Percentiles rank a stretch among this genome's conserved stretches.
Evolutionary conservation across 2,888 invertebrate genomes (phyloP).

Genomic region (Charanyca ferruginea): DNA sequence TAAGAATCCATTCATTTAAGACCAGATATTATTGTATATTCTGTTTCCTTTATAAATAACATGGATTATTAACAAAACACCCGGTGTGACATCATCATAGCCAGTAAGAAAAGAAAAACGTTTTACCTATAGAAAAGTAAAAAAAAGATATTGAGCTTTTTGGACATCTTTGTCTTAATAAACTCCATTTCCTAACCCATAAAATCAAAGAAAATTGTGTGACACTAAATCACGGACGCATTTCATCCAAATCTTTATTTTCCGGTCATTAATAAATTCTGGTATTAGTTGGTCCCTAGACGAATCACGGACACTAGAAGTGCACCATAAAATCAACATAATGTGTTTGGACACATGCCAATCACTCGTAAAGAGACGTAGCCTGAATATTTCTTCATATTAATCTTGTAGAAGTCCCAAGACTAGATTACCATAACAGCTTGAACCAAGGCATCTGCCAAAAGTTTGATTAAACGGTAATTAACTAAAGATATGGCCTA

Average conservation of each 20-base stretch:
- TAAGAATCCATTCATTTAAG: no score
- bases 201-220: constrained; percentile 6
- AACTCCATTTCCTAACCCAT: constrained; percentile 7
- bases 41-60: no score
- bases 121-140: neutral
- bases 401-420: constrained; percentile 21
- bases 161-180: neutral
- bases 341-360: constrained; percentile 58
- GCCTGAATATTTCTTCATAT: constrained; percentile 25
- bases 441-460: constrained; percentile 33
- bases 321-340: constrained; percentile 57
- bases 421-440: constrained; percentile 41
- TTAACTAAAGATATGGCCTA: neutral
- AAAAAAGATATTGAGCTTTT: neutral
- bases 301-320: constrained; percentile 41
- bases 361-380: constrained; percentile 11
- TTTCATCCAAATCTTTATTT: constrained; percentile 21
- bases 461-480: constrained; percentile 31
- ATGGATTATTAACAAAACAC: no score
- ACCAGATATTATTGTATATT: no score
- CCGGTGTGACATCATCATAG: no score
- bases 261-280: constrained; percentile 30
- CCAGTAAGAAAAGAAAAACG: no score
- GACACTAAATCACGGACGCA: constrained; percentile 5
- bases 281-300: constrained; percentile 34